phyloP scores from a whole-genome alignment of 2,888 invertebrate genomes.

The Hypena proboscidalis region DNA sequence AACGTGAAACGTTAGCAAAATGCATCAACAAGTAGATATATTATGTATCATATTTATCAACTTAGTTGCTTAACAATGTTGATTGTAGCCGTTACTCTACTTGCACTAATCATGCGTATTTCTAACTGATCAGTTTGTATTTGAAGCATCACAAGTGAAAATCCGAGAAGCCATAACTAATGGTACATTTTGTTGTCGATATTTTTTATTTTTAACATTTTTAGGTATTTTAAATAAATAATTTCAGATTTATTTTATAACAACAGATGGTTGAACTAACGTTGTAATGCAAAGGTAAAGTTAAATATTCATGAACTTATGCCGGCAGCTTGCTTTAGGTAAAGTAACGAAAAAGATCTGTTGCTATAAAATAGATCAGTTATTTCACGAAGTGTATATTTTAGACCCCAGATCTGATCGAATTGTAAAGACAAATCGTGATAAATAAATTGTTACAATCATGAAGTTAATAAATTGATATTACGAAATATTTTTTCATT shows the following conservation, averaged over 20 bases:
- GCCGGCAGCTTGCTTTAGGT: constrained; percentile 1
- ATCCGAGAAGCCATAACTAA: constrained; percentile 8
- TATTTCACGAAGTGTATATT: constrained; percentile 49
- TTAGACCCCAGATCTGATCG: constrained; percentile 70
- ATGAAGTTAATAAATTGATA: constrained; percentile 74
- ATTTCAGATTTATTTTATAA: constrained; percentile 33
- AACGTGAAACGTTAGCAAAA: no score
- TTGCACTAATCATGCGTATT: no score
- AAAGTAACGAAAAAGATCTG: background rate
- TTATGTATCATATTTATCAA: no score
- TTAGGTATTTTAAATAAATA: constrained; percentile 34
- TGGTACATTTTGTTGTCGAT: constrained; percentile 30
- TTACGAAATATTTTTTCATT: constrained; percentile 27
- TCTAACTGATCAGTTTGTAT: no score
- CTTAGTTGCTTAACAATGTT: no score
- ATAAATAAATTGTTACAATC: constrained; percentile 76
- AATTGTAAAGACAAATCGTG: constrained; percentile 79
- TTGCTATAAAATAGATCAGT: constrained; percentile 30
- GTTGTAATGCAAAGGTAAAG: no score
- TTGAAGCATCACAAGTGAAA: constrained; percentile 20
- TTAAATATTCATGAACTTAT: no score
- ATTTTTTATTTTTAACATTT: constrained; percentile 26
- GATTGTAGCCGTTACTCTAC: no score
- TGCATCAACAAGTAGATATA: no score
- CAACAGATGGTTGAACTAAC: background rate